Percentiles rank a stretch among this genome's conserved stretches.
phyloP scores from a whole-genome alignment of 2,113 vertebrate genomes.

The Cercocebus atys region DNA sequence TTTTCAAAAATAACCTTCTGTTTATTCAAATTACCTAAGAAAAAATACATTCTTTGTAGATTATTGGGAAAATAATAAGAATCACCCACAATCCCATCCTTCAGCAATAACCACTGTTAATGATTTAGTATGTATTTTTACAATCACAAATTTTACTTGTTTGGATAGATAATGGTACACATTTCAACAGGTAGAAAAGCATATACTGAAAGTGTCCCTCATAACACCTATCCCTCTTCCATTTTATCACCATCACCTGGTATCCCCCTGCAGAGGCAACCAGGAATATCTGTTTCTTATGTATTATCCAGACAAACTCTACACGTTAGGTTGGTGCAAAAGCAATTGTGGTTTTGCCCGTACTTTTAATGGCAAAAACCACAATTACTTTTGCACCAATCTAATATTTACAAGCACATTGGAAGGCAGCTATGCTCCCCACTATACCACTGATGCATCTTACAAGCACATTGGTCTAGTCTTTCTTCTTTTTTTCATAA shows the following conservation, averaged over 20 bases:
- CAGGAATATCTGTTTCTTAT: background rate
- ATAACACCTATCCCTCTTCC: background rate
- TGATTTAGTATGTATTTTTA: background rate
- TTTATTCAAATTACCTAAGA: background rate
- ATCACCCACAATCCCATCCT: background rate
- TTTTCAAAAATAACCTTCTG: background rate
- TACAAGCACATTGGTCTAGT: background rate
- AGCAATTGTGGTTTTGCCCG: too few species aligned
- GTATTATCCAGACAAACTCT: background rate
- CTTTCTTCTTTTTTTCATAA: background rate
- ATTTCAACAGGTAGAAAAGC: background rate
- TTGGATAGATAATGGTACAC: background rate
- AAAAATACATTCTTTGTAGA: background rate
- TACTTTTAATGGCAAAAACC: too few species aligned
- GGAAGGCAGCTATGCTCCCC: too few species aligned
- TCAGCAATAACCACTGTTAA: background rate
- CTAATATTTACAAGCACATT: too few species aligned
- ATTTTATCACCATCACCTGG: background rate
- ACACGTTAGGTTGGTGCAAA: too few species aligned
- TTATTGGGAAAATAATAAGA: background rate
- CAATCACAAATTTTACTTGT: background rate
- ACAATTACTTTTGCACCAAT: too few species aligned
- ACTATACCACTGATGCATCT: too few species aligned
- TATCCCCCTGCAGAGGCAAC: background rate
- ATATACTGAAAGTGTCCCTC: background rate